phyloP scores from a whole-genome alignment of 2,113 vertebrate genomes.

The Nothobranchius furzeri region DNA sequence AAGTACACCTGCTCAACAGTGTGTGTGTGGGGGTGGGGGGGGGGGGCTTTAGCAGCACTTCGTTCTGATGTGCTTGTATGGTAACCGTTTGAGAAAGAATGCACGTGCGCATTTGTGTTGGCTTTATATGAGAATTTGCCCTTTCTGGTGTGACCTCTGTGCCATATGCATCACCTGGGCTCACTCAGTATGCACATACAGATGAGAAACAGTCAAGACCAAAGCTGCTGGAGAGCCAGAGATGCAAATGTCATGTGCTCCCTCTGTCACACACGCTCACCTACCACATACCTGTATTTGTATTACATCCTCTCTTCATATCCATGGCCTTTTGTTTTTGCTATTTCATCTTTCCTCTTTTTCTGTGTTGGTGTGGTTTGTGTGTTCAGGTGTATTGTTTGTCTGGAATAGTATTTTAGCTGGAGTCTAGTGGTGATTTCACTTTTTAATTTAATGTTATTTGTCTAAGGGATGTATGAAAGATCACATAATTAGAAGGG shows the following conservation, averaged over 20 bases:
- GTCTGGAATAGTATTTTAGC: constrained; percentile 25
- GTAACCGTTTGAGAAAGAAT: constrained; percentile 47
- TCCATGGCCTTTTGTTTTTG: constrained; percentile 58
- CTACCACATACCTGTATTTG: constrained; percentile 52
- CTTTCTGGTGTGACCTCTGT: constrained; percentile 79
- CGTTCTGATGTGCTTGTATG: constrained; percentile 37
- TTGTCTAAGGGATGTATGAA: constrained; percentile 53
- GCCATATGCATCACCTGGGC: constrained; percentile 79
- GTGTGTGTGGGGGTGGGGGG: no score
- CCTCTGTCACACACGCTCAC: constrained; percentile 24
- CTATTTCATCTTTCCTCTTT: constrained; percentile 50
- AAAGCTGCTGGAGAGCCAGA: constrained; percentile 65
- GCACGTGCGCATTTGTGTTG: constrained; percentile 61
- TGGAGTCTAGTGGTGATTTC: constrained; percentile 54
- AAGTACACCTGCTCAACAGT: constrained; percentile 45
- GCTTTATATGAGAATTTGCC: constrained; percentile 79
- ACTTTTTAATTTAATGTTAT: constrained; percentile 48
- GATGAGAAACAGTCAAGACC: constrained; percentile 73
- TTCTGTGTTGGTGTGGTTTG: constrained; percentile 22
- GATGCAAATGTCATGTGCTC: constrained; percentile 77
- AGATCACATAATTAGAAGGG: constrained; percentile 55
- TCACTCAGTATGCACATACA: constrained; percentile 82
- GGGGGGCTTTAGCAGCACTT: constrained; percentile 12
- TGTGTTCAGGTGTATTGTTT: constrained; percentile 26
- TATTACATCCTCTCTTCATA: constrained; percentile 59